Evolutionary conservation across 2,888 invertebrate species (phyloP).

Genomic region (Andricus quercusramuli): DNA sequence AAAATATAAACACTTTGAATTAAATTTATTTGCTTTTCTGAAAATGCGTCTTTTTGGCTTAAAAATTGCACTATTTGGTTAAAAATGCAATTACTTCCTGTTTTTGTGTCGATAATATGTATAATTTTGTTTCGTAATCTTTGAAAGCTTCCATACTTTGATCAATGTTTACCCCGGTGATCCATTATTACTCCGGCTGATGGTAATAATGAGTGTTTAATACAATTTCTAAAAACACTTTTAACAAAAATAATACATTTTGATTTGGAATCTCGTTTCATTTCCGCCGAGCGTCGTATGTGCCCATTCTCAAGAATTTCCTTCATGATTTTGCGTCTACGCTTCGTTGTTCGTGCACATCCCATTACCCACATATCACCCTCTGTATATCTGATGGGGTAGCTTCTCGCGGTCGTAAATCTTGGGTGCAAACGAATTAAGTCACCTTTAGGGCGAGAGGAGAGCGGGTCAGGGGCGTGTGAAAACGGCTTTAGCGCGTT

Average conservation of each 20-base stretch:
- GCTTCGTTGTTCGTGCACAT: slow-evolving; percentile 45
- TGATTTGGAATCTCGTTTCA: not conserved
- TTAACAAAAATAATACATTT: not conserved
- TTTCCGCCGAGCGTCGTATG: not conserved
- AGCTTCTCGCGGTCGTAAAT: slow-evolving; percentile 58
- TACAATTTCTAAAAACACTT: not conserved
- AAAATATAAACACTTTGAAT: too few relatives aligned
- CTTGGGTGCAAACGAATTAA: slow-evolving; percentile 61
- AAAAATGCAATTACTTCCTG: too few relatives aligned
- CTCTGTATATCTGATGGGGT: slow-evolving; percentile 45
- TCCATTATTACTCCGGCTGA: too few relatives aligned
- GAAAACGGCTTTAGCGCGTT: slow-evolving; percentile 57
- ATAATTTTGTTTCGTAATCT: too few relatives aligned
- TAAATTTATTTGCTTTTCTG: too few relatives aligned
- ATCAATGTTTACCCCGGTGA: too few relatives aligned
- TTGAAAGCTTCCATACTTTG: too few relatives aligned
- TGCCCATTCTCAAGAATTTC: not conserved
- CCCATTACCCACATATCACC: slow-evolving; percentile 51
- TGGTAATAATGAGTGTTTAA: not conserved
- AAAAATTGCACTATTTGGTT: too few relatives aligned
- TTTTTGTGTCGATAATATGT: too few relatives aligned
- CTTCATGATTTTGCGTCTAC: slow-evolving; percentile 10
- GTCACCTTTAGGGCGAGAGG: slow-evolving; percentile 54
- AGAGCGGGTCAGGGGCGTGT: slow-evolving; percentile 49
- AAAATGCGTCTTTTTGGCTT: too few relatives aligned